These are phyloP conservation scores for Sturmia bella DNA, from an alignment of 2,888 invertebrate genomes.

Conservation along the genomic window DNA sequence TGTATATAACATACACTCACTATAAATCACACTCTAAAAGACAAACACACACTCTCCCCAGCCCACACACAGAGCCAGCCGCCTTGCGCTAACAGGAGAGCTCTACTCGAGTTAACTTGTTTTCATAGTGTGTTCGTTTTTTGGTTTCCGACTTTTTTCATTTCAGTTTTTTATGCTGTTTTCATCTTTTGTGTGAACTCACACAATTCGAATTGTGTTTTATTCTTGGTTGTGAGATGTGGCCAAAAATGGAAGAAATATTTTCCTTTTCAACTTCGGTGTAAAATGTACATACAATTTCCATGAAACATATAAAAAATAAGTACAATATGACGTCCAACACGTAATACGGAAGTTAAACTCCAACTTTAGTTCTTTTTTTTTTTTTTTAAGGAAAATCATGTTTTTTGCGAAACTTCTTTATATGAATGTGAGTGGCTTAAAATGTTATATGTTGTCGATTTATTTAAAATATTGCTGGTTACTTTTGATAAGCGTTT, in stretches of 20 bases:
- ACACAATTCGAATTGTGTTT: conserved; percentile 39
- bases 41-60: not conserved
- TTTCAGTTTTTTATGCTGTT: not conserved
- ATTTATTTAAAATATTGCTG: no score
- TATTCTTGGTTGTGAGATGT: conserved; percentile 25
- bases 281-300: conserved; percentile 44
- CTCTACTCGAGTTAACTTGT: conserved; percentile 20
- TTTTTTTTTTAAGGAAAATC: no score
- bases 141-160: conserved; percentile 4
- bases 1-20: conserved; percentile 54
- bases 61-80: not conserved
- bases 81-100: not conserved
- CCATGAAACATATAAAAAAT: conserved; percentile 27
- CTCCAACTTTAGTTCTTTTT: conserved; percentile 24
- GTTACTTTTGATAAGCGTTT: no score
- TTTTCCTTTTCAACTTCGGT: conserved; percentile 51
- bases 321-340: conserved; percentile 57
- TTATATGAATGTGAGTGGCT: no score
- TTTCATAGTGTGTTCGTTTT: conserved; percentile 13
- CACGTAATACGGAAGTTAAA: conserved; percentile 60
- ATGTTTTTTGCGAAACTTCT: no score
- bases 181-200: conserved; percentile 33
- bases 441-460: no score
- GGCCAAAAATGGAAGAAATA: conserved; percentile 30
- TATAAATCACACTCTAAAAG: conserved; percentile 27